Base-by-base conservation (phyloP, 2,797 vertebrate species). In the Bradypus variegatus region DNA sequence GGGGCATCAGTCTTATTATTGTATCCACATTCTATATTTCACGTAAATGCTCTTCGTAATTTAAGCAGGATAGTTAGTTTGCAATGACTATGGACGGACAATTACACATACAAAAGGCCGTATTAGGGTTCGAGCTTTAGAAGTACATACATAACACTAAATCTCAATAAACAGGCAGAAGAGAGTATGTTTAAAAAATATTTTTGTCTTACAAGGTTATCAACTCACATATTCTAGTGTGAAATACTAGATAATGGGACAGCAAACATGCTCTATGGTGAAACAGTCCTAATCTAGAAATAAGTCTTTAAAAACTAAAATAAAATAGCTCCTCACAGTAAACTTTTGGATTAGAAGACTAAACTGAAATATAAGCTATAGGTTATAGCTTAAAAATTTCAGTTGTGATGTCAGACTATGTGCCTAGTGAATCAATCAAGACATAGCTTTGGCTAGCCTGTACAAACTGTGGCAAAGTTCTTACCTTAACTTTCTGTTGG, bases 401-500 rank as follows among this genome's bases (percentile, higher is more conserved):
- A 75, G 60, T 89, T 90, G 14, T 38, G 19, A 67, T 12, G 19
- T 83, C 12, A 53, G n/a, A 91, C 64, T 15, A 67, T 27, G 9
- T 86, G 41, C 23, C 33, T 45, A 15, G 36, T 38, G 55, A 60
- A 27, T 53, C 33, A 69, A 36, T 69, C 33, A 65, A 8, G 55
- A 64, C 27, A 75, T 4, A 75, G 73, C 53, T 53, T 38, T 88
- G 64, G 70, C 60, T 60, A n/a, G 70, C 33, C 10, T 25, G 55
- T 5, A 70, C 13, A 86, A 50, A 65, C 7, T 1, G 7, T 6
- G 19, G 36, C 21, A 27, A 73, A 31, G 23, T 81, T 83, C 94
- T 89, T 95, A 98, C 98, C 97, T 98, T 97, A n/a, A 97, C 95
- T 79, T 97, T 98, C 85, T 98, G 97, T 41, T 97, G 96, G 33